Percentiles rank a stretch among this genome's conserved stretches.
These are phyloP conservation scores for Etia nguti DNA, from an alignment of 2,113 vertebrate species.

Conservation along the genomic window DNA sequence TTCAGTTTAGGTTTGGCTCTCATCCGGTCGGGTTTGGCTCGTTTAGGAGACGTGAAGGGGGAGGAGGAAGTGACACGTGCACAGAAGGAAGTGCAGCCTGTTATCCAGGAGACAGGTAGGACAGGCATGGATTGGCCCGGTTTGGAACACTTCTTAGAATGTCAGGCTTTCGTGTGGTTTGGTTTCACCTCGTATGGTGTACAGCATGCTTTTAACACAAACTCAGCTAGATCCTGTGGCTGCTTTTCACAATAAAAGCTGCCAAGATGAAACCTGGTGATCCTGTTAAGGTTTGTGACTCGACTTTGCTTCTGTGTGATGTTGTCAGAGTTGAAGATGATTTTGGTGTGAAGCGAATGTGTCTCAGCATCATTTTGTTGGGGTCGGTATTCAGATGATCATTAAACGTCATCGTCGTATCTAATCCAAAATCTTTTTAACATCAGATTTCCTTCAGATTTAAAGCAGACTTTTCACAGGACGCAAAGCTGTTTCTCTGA, in stretches of 20 bases:
- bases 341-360: not conserved
- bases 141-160: not conserved
- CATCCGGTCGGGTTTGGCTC: not conserved
- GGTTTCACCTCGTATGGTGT: not conserved
- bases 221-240: not conserved
- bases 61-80: not conserved
- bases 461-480: not conserved
- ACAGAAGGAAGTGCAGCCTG: not conserved
- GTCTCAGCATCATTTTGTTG: not conserved
- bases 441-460: not conserved
- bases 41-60: not conserved
- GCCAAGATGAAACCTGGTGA: fast-evolving
- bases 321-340: not conserved
- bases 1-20: not conserved
- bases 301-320: too few relatives aligned
- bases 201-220: not conserved
- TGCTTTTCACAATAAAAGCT: not conserved
- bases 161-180: not conserved
- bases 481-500: not conserved
- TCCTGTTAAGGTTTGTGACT: not conserved
- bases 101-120: constrained; percentile 1
- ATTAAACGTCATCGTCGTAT: fast-evolving
- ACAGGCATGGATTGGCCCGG: not conserved
- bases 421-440: not conserved
- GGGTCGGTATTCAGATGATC: fast-evolving